phyloP scores from a whole-genome alignment of 2,888 invertebrate genomes.

The Macrosiphum euphorbiae region DNA sequence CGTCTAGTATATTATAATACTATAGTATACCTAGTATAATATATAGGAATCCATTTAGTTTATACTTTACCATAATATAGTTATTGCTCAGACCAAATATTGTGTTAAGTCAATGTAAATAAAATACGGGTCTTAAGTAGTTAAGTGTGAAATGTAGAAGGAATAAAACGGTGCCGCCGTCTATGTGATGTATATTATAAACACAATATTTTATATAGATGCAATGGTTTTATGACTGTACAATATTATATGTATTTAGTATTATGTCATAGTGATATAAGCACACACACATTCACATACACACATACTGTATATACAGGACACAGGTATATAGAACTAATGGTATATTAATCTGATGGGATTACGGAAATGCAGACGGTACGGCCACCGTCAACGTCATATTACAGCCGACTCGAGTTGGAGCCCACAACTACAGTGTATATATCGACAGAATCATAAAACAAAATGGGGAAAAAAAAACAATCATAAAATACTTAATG shows the following conservation, averaged over 20 bases:
- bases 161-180: neutral
- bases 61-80: neutral
- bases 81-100: conserved; percentile 42
- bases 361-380: conserved; percentile 41
- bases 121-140: neutral
- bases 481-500: conserved; percentile 35
- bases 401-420: neutral
- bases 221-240: conserved; percentile 15
- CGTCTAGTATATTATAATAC: neutral
- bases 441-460: conserved; percentile 39
- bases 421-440: neutral
- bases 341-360: conserved; percentile 39
- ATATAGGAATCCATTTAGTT: neutral
- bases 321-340: neutral
- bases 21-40: neutral
- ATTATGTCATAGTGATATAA: neutral
- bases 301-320: neutral
- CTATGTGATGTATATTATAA: neutral
- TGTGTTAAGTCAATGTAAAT: conserved; percentile 24
- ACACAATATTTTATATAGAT: conserved; percentile 10
- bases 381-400: neutral
- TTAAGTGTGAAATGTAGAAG: neutral
- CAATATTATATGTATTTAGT: neutral
- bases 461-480: neutral
- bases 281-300: neutral